phyloP scores from a whole-genome alignment of 2,113 vertebrate genomes.

The Barnardius zonarius region DNA sequence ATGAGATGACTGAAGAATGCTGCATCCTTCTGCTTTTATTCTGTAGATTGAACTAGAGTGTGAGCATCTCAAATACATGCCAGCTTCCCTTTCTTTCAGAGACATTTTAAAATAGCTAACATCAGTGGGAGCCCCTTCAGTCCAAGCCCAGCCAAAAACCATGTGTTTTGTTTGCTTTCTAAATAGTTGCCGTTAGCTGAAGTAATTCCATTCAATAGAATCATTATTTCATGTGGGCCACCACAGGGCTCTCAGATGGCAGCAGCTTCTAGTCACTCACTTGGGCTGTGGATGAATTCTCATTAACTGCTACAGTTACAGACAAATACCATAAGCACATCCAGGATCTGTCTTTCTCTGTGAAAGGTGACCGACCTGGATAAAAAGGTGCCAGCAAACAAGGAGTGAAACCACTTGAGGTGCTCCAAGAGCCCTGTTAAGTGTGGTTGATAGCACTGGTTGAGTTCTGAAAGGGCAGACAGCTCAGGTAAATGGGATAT shows the following conservation, averaged over 20 bases:
- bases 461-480: neutral
- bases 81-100: neutral
- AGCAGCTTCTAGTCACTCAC: neutral
- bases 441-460: neutral
- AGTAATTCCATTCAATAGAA: neutral
- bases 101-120: neutral
- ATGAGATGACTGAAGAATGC: neutral
- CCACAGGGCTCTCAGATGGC: slow-evolving; percentile 1
- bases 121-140: neutral
- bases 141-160: neutral
- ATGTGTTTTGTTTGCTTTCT: neutral
- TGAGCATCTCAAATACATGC: accelerated
- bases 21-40: neutral
- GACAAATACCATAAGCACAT: neutral
- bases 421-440: neutral
- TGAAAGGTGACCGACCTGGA: neutral
- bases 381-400: neutral
- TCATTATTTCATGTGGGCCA: slow-evolving; percentile 6
- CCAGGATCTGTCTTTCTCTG: neutral
- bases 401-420: neutral
- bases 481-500: neutral
- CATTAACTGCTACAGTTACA: neutral
- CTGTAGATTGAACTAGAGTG: neutral
- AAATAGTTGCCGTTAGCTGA: neutral
- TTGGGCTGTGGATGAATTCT: neutral